Conservation (phyloP, 2,888 invertebrate genomes). For the Plebejus argus region DNA sequence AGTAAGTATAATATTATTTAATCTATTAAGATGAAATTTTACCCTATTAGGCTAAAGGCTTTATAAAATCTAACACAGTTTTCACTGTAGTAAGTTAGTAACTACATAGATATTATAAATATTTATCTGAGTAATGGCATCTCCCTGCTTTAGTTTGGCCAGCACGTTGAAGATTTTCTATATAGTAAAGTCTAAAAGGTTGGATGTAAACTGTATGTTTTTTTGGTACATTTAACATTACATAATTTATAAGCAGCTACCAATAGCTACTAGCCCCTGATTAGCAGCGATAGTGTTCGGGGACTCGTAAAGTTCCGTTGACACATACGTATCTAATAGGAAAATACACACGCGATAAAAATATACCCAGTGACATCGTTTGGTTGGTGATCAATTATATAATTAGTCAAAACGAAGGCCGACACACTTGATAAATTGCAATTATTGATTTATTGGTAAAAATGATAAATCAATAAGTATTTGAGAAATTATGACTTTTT, state of each 20-base stretch:
- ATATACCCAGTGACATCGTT: slow-evolving; percentile 5
- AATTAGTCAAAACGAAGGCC: not conserved
- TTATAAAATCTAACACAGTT: too few species aligned
- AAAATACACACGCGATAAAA: not conserved
- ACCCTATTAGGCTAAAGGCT: too few species aligned
- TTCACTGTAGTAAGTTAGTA: too few species aligned
- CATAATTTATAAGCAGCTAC: not conserved
- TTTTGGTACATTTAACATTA: too few species aligned
- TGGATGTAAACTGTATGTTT: too few species aligned
- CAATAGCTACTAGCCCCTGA: not conserved
- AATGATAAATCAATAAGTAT: not conserved
- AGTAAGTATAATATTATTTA: too few species aligned
- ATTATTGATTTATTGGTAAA: not conserved
- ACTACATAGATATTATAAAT: too few species aligned
- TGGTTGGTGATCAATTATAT: not conserved
- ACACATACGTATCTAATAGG: not conserved
- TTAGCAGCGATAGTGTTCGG: not conserved
- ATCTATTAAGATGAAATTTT: too few species aligned
- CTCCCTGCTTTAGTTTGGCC: too few species aligned
- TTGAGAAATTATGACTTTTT: not conserved
- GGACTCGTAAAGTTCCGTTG: slow-evolving; percentile 3
- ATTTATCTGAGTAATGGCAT: too few species aligned
- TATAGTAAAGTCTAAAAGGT: too few species aligned
- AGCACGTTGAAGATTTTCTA: too few species aligned
- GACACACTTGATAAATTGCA: not conserved